phyloP scores from a whole-genome alignment of 2,888 invertebrate species.

The Polymixis lichenea region DNA sequence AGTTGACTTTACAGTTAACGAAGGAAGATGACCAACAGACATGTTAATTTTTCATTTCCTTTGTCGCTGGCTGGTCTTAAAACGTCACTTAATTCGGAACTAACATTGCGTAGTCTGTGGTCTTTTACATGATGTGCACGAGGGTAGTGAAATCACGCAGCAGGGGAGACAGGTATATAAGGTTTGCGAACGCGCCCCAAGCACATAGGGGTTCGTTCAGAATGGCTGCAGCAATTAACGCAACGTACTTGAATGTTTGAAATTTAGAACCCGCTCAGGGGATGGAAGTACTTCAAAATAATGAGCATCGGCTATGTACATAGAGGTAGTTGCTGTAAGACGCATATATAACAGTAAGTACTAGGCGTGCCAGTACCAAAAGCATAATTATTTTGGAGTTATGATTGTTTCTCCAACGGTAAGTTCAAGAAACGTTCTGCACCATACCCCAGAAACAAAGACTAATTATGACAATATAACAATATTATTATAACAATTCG shows the following conservation, averaged over 20 bases:
- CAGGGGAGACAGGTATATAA: conserved; percentile 61
- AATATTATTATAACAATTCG: too few species aligned
- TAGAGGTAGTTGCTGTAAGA: conserved; percentile 25
- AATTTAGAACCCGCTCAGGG: conserved; percentile 61
- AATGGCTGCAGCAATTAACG: conserved; percentile 73
- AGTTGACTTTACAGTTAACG: conserved; percentile 44
- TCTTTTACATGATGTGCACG: conserved; percentile 41
- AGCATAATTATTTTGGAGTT: background rate
- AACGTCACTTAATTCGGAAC: conserved; percentile 1
- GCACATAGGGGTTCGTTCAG: conserved; percentile 69
- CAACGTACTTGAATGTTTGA: conserved; percentile 63
- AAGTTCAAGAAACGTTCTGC: too few species aligned
- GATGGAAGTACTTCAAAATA: conserved; percentile 69
- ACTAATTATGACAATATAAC: too few species aligned
- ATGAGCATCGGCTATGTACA: conserved; percentile 64
- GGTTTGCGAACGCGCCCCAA: conserved; percentile 61
- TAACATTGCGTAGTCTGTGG: conserved; percentile 43
- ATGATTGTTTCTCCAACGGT: background rate
- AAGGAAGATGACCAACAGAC: conserved; percentile 23
- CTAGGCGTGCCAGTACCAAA: background rate
- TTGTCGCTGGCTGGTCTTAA: background rate
- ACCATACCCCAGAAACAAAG: background rate
- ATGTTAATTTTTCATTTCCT: conserved; percentile 41
- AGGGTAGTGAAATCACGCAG: conserved; percentile 46
- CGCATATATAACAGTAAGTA: conserved; percentile 5